Conservation (phyloP, 2,797 vertebrate genomes). For the Natrix natrix region DNA sequence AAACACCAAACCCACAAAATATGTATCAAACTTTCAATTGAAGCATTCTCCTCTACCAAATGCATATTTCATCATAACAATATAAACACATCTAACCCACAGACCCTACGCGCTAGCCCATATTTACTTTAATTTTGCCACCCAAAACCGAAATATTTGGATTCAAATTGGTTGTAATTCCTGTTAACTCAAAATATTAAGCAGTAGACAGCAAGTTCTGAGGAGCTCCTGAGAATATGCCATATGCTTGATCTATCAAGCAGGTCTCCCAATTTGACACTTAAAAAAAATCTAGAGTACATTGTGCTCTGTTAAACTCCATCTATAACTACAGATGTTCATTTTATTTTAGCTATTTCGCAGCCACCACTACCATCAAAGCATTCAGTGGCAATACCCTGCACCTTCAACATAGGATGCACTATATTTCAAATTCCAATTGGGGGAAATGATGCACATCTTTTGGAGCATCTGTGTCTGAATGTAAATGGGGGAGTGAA, state of each 20-base stretch:
- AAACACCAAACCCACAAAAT: not conserved
- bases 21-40: not conserved
- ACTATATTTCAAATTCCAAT: constrained; percentile 61
- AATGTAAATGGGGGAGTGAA: constrained; percentile 81
- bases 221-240: not conserved
- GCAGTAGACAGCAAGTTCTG: rapidly evolving
- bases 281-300: constrained; percentile 23
- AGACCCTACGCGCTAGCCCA: not conserved
- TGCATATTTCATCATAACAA: not conserved
- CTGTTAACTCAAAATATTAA: not conserved
- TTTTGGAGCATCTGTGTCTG: constrained; percentile 76
- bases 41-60: not conserved
- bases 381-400: constrained; percentile 29
- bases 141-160: not conserved
- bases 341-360: constrained; percentile 13
- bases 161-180: not conserved
- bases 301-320: not conserved
- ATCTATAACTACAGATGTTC: not conserved
- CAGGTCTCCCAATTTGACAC: not conserved
- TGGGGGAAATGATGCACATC: constrained; percentile 68
- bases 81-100: not conserved
- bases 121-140: not conserved
- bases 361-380: constrained; percentile 4
- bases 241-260: rapidly evolving
- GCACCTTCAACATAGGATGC: constrained; percentile 53